Percentiles rank a stretch among this genome's conserved stretches.
phyloP scores from a whole-genome alignment of 2,888 invertebrate genomes.

The Agrilus mali region DNA sequence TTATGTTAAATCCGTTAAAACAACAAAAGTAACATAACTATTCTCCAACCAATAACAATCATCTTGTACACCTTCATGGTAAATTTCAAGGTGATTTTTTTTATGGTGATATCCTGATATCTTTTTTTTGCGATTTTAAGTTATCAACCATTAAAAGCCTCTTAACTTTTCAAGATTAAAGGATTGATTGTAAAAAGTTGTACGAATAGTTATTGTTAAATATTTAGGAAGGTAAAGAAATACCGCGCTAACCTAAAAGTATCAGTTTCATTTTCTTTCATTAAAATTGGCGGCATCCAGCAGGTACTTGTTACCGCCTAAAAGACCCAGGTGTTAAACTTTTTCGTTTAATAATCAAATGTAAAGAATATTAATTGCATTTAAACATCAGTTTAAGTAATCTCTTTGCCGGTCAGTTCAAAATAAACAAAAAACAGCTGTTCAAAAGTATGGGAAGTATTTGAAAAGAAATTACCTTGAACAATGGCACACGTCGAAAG shows the following conservation, averaged over 20 bases:
- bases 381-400: neutral
- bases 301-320: neutral
- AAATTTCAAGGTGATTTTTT: too few relatives aligned
- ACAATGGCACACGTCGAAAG: constrained; percentile 34
- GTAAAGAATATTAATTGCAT: too few relatives aligned
- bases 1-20: too few relatives aligned
- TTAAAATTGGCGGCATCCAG: neutral
- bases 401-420: neutral
- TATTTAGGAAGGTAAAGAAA: neutral
- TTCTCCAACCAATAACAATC: too few relatives aligned
- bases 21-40: too few relatives aligned
- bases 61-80: too few relatives aligned
- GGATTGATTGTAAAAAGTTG: neutral
- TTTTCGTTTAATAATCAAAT: neutral
- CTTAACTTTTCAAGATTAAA: too few relatives aligned
- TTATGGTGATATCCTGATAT: too few relatives aligned
- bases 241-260: neutral
- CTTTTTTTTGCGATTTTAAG: too few relatives aligned
- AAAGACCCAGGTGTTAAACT: constrained; percentile 1
- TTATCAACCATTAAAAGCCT: too few relatives aligned
- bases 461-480: constrained; percentile 28
- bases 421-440: constrained; percentile 10
- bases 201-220: neutral
- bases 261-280: constrained; percentile 3
- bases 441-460: constrained; percentile 2